Base-by-base conservation (phyloP, 1,140 invertebrate species). In the Apis florea region DNA sequence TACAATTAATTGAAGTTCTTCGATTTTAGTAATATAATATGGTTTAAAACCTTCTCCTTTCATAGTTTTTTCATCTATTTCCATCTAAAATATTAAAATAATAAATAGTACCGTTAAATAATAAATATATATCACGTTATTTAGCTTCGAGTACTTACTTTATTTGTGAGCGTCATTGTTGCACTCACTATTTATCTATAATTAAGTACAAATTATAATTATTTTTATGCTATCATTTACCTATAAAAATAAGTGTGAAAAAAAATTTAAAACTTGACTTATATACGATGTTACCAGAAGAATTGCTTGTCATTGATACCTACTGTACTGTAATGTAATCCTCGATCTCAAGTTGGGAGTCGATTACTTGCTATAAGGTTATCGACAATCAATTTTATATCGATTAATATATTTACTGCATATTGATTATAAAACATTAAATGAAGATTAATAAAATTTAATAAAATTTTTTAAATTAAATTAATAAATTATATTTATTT, bases 11-110 rank as follows among this genome's bases (percentile, higher is more conserved):
- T 99, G 98, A 8, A 99, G 93, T 93, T 99, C 98, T 94, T 99
- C 98, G 80, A 99, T 99, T 95, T 99, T 99, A 56, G 98, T 98
- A 86, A 98, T 97, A 90, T 99, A 99, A 94, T 99, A 99, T 4
- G 97, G 97, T 74, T 97, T 95, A 89, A 99, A 97, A 24, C 98
- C 98, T 92, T 99, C 98, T 40, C 97, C 97, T 88, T 96, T 97
- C 1, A 91, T 83, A 11, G 93, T 82, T 53, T 94, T 95, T 21
- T 96, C 95, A 93, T 98, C 97, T 69, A 98, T 95, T 82, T 98
- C 98, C 97, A 98, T 98, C 96, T 98, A 91, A 88, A 85, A 76
- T 79, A 84, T 51, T 17, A n/a, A 61, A 26, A 84, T 74, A 31
- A 80, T 21, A 78, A 64, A 21, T 8, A 61, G 12, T 6, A 26